These are phyloP conservation scores for Burhinus bistriatus DNA, from an alignment of 2,113 vertebrate species.

Conservation along the genomic window DNA sequence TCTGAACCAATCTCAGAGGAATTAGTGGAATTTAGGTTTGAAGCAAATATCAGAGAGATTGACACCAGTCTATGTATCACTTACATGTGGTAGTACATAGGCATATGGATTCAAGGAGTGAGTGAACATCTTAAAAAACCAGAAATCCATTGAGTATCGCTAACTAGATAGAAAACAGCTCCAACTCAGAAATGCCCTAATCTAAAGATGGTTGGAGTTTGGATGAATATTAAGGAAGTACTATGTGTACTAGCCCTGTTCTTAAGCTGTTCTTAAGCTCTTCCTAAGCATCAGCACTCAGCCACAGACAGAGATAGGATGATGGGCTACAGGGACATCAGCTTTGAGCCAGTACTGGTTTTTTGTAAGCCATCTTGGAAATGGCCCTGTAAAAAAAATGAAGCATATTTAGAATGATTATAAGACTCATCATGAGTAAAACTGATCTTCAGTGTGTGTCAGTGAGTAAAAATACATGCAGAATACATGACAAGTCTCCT, in stretches of 20 bases:
- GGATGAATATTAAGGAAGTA: not conserved
- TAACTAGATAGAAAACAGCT: not conserved
- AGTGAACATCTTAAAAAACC: not conserved
- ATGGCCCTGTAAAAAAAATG: not conserved
- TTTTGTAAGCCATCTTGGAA: not conserved
- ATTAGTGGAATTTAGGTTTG: not conserved
- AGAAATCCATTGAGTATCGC: not conserved
- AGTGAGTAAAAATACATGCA: not conserved
- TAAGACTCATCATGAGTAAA: not conserved
- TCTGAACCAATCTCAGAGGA: not conserved
- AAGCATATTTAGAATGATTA: not conserved
- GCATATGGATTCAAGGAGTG: not conserved
- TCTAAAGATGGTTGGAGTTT: not conserved
- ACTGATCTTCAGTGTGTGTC: not conserved
- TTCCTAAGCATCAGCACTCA: not conserved
- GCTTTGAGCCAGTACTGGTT: not conserved
- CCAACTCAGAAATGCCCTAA: not conserved
- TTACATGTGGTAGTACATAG: not conserved
- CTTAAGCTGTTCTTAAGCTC: not conserved
- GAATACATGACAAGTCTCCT: not conserved
- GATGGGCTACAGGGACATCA: not conserved
- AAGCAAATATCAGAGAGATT: not conserved
- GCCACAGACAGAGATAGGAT: not conserved
- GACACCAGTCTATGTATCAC: not conserved
- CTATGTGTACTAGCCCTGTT: not conserved